phyloP scores from a whole-genome alignment of 2,888 invertebrate genomes.

The Brachynemurus nebulosus region DNA sequence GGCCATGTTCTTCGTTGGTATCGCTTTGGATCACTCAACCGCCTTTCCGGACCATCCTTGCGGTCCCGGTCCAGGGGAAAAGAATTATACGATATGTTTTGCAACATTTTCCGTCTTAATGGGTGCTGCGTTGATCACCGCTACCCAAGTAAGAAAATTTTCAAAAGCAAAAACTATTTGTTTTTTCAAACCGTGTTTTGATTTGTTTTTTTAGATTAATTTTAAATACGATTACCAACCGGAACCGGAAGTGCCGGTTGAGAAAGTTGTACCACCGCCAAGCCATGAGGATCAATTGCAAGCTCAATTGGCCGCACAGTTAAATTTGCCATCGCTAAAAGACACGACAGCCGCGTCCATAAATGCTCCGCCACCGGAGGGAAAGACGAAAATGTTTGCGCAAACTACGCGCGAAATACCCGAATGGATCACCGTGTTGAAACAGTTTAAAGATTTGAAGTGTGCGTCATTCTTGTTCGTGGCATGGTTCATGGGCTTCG shows the following conservation, averaged over 20 bases:
- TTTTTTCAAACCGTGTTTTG: not conserved
- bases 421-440: conserved; percentile 85
- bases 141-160: conserved; percentile 60
- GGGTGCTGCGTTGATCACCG: conserved; percentile 85
- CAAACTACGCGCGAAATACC: conserved; percentile 83
- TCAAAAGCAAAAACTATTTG: no score
- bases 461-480: conserved; percentile 89
- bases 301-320: conserved; percentile 69
- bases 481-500: conserved; percentile 99
- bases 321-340: conserved; percentile 63
- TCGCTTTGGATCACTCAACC: conserved; percentile 91
- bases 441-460: conserved; percentile 79
- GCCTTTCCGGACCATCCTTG: conserved; percentile 91
- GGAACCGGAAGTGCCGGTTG: conserved; percentile 23
- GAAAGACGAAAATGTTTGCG: conserved; percentile 78
- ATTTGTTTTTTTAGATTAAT: conserved; percentile 31
- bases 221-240: conserved; percentile 48
- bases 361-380: conserved; percentile 31
- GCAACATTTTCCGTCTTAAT: conserved; percentile 94
- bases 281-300: conserved; percentile 66
- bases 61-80: conserved; percentile 76
- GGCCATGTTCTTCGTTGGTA: conserved; percentile 97
- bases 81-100: conserved; percentile 98
- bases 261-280: conserved; percentile 30
- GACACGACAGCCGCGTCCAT: conserved; percentile 45